These are phyloP conservation scores for Thumatha senex DNA, from an alignment of 2,888 invertebrate genomes.

Conservation along the genomic window DNA sequence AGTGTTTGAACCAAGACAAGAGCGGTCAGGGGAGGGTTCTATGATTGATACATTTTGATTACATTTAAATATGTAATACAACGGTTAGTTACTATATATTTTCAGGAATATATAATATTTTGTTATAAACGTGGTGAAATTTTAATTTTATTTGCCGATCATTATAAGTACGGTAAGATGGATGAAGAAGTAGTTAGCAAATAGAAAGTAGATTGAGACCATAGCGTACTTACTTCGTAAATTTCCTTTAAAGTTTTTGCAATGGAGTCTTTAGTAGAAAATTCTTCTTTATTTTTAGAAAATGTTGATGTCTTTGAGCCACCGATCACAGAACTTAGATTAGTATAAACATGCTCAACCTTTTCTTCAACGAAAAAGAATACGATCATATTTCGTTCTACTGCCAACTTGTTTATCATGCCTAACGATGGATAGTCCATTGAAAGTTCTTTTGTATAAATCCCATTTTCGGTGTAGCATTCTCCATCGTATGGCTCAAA, in stretches of 20 bases:
- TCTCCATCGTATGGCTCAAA: conserved; percentile 88
- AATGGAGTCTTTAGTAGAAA: conserved; percentile 16
- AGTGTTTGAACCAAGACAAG: no score
- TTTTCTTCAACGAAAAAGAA: conserved; percentile 44
- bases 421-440: conserved; percentile 93
- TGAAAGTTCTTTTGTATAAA: conserved; percentile 80
- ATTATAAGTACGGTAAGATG: no score
- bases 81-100: no score
- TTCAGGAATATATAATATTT: no score
- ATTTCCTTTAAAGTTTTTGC: conserved; percentile 41
- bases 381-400: conserved; percentile 46
- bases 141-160: no score
- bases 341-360: conserved; percentile 31
- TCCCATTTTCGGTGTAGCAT: conserved; percentile 84
- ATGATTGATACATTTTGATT: no score
- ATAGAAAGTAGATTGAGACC: no score
- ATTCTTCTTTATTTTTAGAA: neutral
- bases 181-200: no score
- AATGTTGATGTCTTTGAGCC: conserved; percentile 40
- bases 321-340: conserved; percentile 37
- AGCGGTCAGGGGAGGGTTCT: no score
- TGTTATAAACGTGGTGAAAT: no score
- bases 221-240: conserved; percentile 49
- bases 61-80: no score
- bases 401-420: conserved; percentile 79